Evolutionary conservation across 1,140 invertebrate species (phyloP).

Genomic region (Drosophila orosa): DNA sequence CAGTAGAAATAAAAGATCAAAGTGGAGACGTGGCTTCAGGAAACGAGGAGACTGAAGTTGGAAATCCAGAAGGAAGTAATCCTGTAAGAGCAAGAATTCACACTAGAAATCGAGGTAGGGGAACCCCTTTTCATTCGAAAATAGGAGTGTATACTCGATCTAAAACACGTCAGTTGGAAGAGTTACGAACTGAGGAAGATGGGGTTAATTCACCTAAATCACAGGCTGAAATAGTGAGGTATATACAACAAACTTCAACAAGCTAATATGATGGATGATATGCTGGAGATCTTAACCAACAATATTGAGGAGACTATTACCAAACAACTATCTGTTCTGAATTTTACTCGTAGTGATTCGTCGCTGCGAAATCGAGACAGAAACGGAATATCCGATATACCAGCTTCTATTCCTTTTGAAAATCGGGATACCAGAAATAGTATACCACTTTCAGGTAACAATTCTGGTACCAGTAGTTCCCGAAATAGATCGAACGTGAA

Average conservation of each 20-base stretch:
- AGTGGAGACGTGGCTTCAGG: neutral
- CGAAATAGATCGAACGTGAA: neutral
- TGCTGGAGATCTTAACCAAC: neutral
- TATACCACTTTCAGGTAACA: neutral
- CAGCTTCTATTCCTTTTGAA: neutral
- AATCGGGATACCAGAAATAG: neutral
- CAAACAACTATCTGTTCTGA: neutral
- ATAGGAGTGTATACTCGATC: too few relatives aligned
- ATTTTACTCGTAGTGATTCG: neutral
- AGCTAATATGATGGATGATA: constrained; percentile 4
- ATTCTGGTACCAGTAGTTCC: neutral
- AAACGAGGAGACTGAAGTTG: neutral
- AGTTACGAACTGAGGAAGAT: too few relatives aligned
- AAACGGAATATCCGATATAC: neutral
- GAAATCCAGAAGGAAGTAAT: neutral
- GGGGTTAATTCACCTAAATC: too few relatives aligned
- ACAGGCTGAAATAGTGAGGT: constrained; percentile 1
- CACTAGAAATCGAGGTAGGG: too few relatives aligned
- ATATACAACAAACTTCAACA: neutral
- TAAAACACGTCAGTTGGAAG: too few relatives aligned
- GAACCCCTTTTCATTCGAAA: too few relatives aligned
- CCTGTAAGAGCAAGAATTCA: neutral
- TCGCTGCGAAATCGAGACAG: neutral
- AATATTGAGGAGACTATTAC: neutral
- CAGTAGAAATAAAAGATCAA: neutral